Percentiles rank a stretch among this genome's conserved stretches.
These are phyloP conservation scores for Rhegmatorhina hoffmannsi DNA, from an alignment of 2,113 vertebrate genomes.

Conservation along the genomic window DNA sequence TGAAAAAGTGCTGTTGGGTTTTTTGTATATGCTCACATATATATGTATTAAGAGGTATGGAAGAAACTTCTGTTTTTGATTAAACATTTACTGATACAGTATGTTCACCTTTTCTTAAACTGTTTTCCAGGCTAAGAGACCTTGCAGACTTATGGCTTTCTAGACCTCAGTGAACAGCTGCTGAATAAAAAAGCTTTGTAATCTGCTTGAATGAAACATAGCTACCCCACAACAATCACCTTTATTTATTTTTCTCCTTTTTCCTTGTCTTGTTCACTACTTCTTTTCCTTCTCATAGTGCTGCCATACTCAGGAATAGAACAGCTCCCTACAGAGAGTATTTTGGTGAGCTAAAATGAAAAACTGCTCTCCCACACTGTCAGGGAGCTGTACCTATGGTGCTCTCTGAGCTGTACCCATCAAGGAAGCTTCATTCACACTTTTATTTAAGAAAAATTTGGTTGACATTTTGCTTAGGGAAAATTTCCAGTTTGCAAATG, in stretches of 20 bases:
- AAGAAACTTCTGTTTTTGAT: constrained; percentile 58
- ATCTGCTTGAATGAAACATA: constrained; percentile 3
- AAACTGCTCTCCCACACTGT: not conserved
- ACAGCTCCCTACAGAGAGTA: not conserved
- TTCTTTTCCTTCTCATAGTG: constrained; percentile 22
- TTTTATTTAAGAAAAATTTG: not conserved
- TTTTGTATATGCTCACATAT: constrained; percentile 33
- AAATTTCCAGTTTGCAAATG: not conserved
- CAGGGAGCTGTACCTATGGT: not conserved
- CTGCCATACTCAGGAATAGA: constrained; percentile 40
- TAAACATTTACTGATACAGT: constrained; percentile 31
- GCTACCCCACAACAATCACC: not conserved
- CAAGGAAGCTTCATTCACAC: constrained; percentile 20
- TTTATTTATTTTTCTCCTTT: constrained; percentile 27
- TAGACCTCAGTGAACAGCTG: constrained; percentile 64
- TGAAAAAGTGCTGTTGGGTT: constrained; percentile 6
- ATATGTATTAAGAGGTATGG: constrained; percentile 23
- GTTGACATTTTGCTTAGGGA: not conserved
- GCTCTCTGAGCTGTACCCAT: constrained; percentile 29
- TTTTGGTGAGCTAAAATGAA: constrained; percentile 21
- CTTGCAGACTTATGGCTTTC: constrained; percentile 36
- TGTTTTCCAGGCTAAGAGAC: not conserved
- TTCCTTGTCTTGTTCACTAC: not conserved
- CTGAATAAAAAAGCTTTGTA: constrained; percentile 44
- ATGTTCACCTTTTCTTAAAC: constrained; percentile 14